A percentile compares a stretch with the other conserved stretches of the same genome.
Conservation (phyloP, 2,888 invertebrate genomes). For the Cosmorhoe ocellata region DNA sequence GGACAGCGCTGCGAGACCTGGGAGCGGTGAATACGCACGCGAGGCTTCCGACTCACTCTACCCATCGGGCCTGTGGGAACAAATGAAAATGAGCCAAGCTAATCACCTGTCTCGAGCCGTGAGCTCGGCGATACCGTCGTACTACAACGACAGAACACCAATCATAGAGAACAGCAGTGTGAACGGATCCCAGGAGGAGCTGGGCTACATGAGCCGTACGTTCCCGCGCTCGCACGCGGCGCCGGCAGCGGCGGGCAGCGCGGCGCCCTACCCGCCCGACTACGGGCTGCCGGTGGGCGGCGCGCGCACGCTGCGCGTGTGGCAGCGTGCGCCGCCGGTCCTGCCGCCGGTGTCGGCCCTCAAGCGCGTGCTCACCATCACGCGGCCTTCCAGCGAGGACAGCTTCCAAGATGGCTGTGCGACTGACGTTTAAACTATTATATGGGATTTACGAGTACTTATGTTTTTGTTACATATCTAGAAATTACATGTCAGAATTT, state of each 20-base stretch:
- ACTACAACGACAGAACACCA: conserved; percentile 88
- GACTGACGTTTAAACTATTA: conserved; percentile 88
- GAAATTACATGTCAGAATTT: conserved; percentile 52
- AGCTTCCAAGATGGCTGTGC: conserved; percentile 96
- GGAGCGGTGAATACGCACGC: conserved; percentile 90
- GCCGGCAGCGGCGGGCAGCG: conserved; percentile 60
- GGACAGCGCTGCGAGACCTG: conserved; percentile 82
- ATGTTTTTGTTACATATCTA: conserved; percentile 52
- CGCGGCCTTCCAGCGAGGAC: conserved; percentile 94
- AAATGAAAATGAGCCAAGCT: conserved; percentile 76
- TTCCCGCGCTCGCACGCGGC: conserved; percentile 81
- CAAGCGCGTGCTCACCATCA: conserved; percentile 91
- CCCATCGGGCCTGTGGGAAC: conserved; percentile 91
- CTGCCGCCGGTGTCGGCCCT: conserved; percentile 92
- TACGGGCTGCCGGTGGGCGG: conserved; percentile 88
- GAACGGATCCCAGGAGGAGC: conserved; percentile 83
- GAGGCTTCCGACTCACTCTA: conserved; percentile 89
- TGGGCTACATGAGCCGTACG: conserved; percentile 84
- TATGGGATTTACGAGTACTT: conserved; percentile 15
- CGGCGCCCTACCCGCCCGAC: conserved; percentile 87
- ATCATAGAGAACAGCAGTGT: conserved; percentile 86
- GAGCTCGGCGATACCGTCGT: conserved; percentile 81
- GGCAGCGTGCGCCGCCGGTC: conserved; percentile 94
- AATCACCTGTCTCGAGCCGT: conserved; percentile 82
- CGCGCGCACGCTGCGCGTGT: conserved; percentile 91